Conservation (phyloP, 2,888 invertebrate genomes). For the Cloeon dipterum region DNA sequence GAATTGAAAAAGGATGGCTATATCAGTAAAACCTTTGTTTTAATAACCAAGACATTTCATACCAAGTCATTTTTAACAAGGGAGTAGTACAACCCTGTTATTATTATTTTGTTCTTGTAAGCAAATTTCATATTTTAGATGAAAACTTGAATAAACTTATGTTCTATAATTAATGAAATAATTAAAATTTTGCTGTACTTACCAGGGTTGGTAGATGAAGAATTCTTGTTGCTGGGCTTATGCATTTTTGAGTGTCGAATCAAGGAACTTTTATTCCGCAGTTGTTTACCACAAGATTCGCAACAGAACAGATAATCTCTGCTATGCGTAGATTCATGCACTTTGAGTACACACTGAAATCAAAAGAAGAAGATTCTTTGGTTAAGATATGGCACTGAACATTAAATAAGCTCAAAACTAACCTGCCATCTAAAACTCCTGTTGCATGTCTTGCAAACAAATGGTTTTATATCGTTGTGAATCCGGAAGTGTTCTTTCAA, state of each 20-base stretch:
- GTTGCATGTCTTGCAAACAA: conserved; percentile 2
- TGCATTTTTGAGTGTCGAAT: conserved; percentile 1
- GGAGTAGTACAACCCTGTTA: no score
- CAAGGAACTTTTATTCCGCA: conserved; percentile 3
- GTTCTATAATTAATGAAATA: no score
- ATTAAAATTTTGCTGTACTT: no score
- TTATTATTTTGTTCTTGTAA: no score
- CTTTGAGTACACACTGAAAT: conserved; percentile 4
- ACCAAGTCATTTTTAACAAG: no score
- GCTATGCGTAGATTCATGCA: conserved; percentile 4
- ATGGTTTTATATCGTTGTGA: conserved; percentile 1
- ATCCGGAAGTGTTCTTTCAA: conserved; percentile 3
- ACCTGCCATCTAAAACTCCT: conserved; percentile 5
- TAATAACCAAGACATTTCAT: no score
- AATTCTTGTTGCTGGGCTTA: no score
- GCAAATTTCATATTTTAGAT: no score
- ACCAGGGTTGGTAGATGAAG: no score
- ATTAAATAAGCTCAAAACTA: background rate
- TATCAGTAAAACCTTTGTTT: no score
- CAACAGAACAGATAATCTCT: background rate
- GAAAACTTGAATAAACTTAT: no score
- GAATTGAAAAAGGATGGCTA: no score
- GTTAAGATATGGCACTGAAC: background rate
- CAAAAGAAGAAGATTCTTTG: background rate
- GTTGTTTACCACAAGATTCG: conserved; percentile 3